Evolutionary conservation across 2,888 invertebrate genomes (phyloP), one percentile per base, ranked within the genome.

Genomic region (Eretmocerus hayati): DNA sequence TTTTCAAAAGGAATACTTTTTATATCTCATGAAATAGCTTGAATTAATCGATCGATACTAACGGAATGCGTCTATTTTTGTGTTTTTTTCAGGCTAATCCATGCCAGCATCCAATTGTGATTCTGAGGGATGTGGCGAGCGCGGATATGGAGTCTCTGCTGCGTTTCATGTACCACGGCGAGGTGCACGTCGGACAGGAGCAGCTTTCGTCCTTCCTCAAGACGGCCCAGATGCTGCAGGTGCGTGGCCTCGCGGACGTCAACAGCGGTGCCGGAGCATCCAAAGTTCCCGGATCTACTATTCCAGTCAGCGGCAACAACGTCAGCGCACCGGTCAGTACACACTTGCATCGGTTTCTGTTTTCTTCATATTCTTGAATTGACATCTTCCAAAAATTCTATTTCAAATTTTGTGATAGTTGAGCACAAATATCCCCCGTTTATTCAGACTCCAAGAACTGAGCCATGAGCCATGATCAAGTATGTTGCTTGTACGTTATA

Each of bases 161-260:
- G 63, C 85, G 87, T 73, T 91, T 90, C 76, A 90, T 91, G 89
- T 91, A 91, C 73, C 88, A 90, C 72, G 90, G 90, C 53, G 90
- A 90, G 73, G 90, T 91, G 26, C 87, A 90, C 72, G 87, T 90
- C 60, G 87, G 88, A 20, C 89, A 90, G 71, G 89, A 90, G 63
- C 87, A 89, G 69, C 75, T 91, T 61, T 83, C 86, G 56, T 88
- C 89, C 70, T 90, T 90, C 72, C 76, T 91, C 58, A 84, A 86
- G 73, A 90, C 90, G 55, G 90, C 90, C 35, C 89, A 90, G 74
- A 80, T 89, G 75, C 78, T 90, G 62, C 89, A 90, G 76, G 87
- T 91, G 18, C 80, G 90, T 60, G 90, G 90, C 15, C 74, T 91
- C 59, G 88, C 89, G 53, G 90, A 91, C 65, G 89, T 90, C 45